Percentiles rank a stretch among this genome's conserved stretches.
Evolutionary conservation across 2,888 invertebrate species (phyloP).

Genomic region (Eupsilia transversa): DNA sequence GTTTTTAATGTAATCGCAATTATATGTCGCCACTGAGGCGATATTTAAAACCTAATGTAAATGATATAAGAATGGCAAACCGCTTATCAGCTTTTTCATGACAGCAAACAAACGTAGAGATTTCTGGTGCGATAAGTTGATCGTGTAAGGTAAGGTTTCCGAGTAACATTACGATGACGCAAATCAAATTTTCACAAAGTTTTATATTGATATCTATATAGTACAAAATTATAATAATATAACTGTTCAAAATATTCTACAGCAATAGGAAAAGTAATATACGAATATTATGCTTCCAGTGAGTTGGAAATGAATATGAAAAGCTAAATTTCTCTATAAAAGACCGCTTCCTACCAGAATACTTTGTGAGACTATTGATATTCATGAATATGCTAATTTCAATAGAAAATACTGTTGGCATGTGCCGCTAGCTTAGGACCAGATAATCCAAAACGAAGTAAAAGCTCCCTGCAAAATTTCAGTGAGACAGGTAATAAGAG

Average conservation of each 20-base stretch:
- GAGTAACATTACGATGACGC: constrained; percentile 45
- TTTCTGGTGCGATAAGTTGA: constrained; percentile 65
- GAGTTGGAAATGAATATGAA: constrained; percentile 49
- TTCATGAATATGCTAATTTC: constrained; percentile 63
- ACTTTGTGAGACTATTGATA: constrained; percentile 53
- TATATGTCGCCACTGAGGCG: constrained; percentile 67
- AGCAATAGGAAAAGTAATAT: constrained; percentile 12
- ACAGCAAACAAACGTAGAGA: constrained; percentile 70
- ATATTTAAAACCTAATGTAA: constrained; percentile 71
- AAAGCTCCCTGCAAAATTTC: constrained; percentile 34
- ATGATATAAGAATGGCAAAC: constrained; percentile 70
- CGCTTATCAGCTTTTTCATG: constrained; percentile 73
- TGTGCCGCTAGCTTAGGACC: constrained; percentile 41
- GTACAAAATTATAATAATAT: neutral
- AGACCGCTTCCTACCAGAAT: constrained; percentile 55
- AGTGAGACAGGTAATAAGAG: constrained; percentile 29
- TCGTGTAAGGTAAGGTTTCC: constrained; percentile 34
- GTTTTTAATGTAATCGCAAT: constrained; percentile 58
- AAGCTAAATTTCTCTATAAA: constrained; percentile 51
- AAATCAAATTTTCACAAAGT: constrained; percentile 19
- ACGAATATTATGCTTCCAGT: constrained; percentile 27
- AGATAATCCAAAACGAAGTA: constrained; percentile 52
- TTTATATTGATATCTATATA: neutral
- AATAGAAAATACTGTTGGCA: constrained; percentile 52
- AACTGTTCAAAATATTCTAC: constrained; percentile 11